Base-by-base conservation (phyloP, 2,888 invertebrate species). In the Hirtodrosophila confusa region DNA sequence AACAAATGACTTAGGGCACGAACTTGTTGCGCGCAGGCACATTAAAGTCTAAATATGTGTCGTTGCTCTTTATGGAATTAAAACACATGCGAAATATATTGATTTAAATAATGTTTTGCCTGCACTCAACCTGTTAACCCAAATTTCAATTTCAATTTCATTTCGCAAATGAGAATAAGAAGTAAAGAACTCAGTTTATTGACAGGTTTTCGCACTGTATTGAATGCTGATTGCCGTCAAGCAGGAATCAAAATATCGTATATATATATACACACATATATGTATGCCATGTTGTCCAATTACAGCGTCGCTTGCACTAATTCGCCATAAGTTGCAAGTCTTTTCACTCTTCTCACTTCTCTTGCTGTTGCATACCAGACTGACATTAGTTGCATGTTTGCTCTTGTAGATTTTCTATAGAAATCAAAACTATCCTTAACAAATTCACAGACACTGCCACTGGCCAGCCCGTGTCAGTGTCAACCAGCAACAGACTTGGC, bases 251-350 rank as follows among this genome's bases (percentile, higher is more conserved):
- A 56, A 65, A 36, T 45, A 39, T 48, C 23, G 11, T 44, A 49
- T 37, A 35, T 47, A 45, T 24, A 17, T 24, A 35, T 36, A 35
- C 10, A 47, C 17, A 39, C 11, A 36, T 24, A 41, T 41, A 17
- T 45, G 29, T 61, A 29, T 54, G 54, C 35, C 37, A 47, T 10
- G 45, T 47, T 50, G 49, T 51, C 73, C 86, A 78, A 87, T 86
- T 86, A 75, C 69, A 85, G 79, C 69, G 67, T 67, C 75, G 67
- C 71, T 68, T 79, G 85, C 60, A 80, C 86, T 79, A 85, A 87
- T 87, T 88, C 78, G 75, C 88, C 87, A 78, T 87, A 87, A 75
- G 69, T 65, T 75, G 65, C 31, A 40, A 76, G 50, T 57, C 67
- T 73, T 80, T 80, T 78, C 82, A 66, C 79, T 79, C 80, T 74